Evolutionary conservation across 1,140 invertebrate genomes (phyloP), one percentile per base, ranked within the genome.

Genomic region (Drosophila saltans): DNA sequence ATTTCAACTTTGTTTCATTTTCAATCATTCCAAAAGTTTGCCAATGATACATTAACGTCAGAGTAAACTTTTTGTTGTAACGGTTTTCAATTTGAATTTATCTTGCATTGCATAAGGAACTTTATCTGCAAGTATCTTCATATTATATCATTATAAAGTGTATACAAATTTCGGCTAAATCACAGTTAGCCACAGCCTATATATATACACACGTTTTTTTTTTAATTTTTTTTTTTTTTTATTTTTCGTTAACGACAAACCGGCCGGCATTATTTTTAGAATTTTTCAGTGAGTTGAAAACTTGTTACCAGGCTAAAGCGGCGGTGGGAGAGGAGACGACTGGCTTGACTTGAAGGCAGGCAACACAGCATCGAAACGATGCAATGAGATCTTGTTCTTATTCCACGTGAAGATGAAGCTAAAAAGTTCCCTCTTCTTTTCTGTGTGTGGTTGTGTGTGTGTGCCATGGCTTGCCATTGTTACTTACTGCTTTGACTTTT

Each of bases 191-290:
- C n/a, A 10, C 10, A 52, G 73, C 77, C 56, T 52, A 26, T 52
- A 52, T 52, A 24, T 26, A 26, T 52, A n/a, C 8, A 26, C 26
- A 9, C 26, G 10, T 52, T 10, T 48, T 11, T 30, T 2, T 30
- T 2, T 3, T 30, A 41, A n/a, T n/a, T 63, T 80, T 67, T 85
- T 69, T 26, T 43, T 55, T 73, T 75, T 60, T 58, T 66, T 71
- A 41, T 63, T 80, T 67, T 85, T 70, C 79, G 69, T 72, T 75
- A 89, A 80, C 84, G 78, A 89, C 80, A 84, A 89, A 89, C 84
- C 84, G 77, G 80, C 84, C 80, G 84, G 84, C 71, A 75, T 89
- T 89, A 89, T 89, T 89, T 89, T 89, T 89, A 89, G 84, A 89
- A 88, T 84, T 80, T 84, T 83, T 89, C 77, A 88, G 80, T 72